A percentile compares a stretch with the other conserved stretches of the same genome.
Evolutionary conservation across 2,888 invertebrate genomes (phyloP).

Genomic region (Nasonia oneida): DNA sequence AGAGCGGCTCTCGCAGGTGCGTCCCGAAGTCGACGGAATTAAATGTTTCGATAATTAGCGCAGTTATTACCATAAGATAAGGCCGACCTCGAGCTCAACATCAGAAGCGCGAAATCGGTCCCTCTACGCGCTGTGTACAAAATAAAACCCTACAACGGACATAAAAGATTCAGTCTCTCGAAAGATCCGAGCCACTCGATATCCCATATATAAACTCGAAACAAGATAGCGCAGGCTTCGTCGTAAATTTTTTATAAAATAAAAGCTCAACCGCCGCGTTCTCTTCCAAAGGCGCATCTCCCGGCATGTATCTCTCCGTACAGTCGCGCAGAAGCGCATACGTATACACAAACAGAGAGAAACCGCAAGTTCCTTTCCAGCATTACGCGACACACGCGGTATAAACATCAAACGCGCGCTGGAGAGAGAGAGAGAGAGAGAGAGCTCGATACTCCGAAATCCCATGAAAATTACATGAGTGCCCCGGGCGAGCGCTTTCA

Average conservation of each 20-base stretch:
- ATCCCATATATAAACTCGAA: neutral
- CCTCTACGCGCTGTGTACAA: neutral
- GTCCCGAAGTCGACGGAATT: too few species aligned
- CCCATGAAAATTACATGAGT: constrained; percentile 1
- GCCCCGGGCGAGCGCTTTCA: neutral
- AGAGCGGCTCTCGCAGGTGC: neutral
- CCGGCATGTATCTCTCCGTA: neutral
- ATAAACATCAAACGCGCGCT: constrained; percentile 2
- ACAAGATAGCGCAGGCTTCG: neutral
- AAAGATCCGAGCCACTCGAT: constrained; percentile 15
- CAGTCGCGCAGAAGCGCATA: neutral
- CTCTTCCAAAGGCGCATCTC: neutral
- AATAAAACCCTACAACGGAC: neutral
- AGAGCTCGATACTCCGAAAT: neutral
- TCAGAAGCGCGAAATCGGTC: neutral
- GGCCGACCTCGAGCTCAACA: neutral
- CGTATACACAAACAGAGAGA: neutral
- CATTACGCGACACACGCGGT: neutral
- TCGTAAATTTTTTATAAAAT: constrained; percentile 12
- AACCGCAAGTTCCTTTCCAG: constrained; percentile 11
- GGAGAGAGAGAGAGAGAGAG: too few species aligned
- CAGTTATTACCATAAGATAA: too few species aligned
- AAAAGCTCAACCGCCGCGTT: constrained; percentile 1
- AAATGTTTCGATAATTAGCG: too few species aligned
- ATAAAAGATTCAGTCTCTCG: neutral